phyloP scores from a whole-genome alignment of 30 jellyfish, hydroid and myxozoan species.

The Hydractinia echinata region DNA sequence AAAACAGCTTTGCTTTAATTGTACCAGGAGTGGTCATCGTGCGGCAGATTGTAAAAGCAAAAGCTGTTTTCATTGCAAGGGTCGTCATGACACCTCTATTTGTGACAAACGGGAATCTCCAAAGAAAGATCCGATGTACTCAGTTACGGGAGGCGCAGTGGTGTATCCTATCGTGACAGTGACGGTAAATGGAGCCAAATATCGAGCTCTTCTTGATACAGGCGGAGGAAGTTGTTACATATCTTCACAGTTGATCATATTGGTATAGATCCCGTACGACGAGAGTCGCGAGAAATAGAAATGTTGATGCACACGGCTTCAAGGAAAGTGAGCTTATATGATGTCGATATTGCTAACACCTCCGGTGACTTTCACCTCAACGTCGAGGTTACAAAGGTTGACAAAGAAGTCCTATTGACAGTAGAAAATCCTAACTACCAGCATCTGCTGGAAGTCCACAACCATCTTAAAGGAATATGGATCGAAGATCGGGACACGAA shows the following conservation, averaged over 20 bases:
- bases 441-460: slow-evolving; percentile 28
- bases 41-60: too few relatives aligned
- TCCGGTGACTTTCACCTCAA: slow-evolving; percentile 36
- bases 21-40: too few relatives aligned
- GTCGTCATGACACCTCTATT: too few relatives aligned
- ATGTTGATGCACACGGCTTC: slow-evolving; percentile 46
- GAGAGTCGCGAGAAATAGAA: slow-evolving; percentile 36
- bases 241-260: slow-evolving; percentile 39
- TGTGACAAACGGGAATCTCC: too few relatives aligned
- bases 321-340: slow-evolving; percentile 34
- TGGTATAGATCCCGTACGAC: too few relatives aligned
- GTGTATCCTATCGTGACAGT: too few relatives aligned
- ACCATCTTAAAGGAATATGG: slow-evolving; percentile 54
- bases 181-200: too few relatives aligned
- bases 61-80: too few relatives aligned
- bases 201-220: too few relatives aligned
- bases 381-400: slow-evolving; percentile 44
- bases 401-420: slow-evolving; percentile 32
- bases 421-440: slow-evolving; percentile 43
- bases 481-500: slow-evolving; percentile 42
- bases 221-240: slow-evolving; percentile 75
- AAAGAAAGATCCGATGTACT: too few relatives aligned
- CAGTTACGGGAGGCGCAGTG: too few relatives aligned
- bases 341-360: slow-evolving; percentile 15
- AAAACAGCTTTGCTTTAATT: too few relatives aligned